Percentiles rank a stretch among this genome's conserved stretches.
Evolutionary conservation across 2,797 vertebrate genomes (phyloP).

Genomic region (Halcyon smyrnensis): DNA sequence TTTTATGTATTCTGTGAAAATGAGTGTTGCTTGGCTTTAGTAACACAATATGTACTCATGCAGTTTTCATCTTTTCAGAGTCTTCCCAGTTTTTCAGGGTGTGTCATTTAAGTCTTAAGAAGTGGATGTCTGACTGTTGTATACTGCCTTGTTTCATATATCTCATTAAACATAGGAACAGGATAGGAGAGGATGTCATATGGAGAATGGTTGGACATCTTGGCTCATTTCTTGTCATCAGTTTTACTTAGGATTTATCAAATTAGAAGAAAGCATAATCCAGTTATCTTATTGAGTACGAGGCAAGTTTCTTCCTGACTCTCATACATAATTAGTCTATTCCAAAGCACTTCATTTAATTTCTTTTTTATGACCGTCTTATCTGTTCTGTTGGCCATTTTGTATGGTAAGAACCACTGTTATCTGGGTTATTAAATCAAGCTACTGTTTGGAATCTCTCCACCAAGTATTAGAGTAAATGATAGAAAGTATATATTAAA

Average conservation of each 20-base stretch:
- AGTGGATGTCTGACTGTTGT: neutral
- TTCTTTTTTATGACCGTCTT: conserved; percentile 13
- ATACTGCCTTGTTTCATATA: neutral
- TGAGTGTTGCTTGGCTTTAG: neutral
- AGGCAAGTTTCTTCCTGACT: conserved; percentile 45
- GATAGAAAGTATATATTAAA: neutral
- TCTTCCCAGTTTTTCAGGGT: neutral
- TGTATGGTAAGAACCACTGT: neutral
- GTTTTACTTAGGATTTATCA: conserved; percentile 14
- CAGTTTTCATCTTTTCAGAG: neutral
- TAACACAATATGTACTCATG: neutral
- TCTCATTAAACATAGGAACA: neutral
- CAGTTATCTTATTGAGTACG: neutral
- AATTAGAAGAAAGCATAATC: conserved; percentile 34
- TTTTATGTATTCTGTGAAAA: neutral
- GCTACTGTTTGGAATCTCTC: neutral
- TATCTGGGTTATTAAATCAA: conserved; percentile 11
- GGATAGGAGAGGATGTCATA: neutral
- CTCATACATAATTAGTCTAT: neutral
- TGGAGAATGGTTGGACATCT: neutral
- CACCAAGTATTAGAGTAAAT: neutral
- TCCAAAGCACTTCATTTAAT: neutral
- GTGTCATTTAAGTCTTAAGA: neutral
- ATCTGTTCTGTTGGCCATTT: neutral
- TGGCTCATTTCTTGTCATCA: conserved; percentile 9